Evolutionary conservation across 2,888 invertebrate genomes (phyloP).

Genomic region (Strigamia crassipes): DNA sequence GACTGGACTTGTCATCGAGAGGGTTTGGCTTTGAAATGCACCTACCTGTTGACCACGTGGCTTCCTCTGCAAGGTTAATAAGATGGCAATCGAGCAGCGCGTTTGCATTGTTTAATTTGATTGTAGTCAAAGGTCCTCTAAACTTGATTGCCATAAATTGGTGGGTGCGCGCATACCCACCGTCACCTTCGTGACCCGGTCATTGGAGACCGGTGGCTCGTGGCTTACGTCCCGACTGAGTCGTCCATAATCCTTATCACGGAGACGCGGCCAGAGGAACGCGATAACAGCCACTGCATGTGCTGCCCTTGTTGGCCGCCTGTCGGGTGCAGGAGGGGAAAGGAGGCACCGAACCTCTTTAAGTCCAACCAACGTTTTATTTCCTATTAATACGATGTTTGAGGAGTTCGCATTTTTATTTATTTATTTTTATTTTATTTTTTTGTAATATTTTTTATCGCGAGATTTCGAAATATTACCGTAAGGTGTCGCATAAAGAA

Average conservation of each 20-base stretch:
- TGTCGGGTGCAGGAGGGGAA: conserved; percentile 1
- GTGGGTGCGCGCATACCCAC: not conserved
- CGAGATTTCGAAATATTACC: conserved; percentile 14
- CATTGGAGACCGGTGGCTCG: conserved; percentile 3
- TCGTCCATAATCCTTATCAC: conserved; percentile 48
- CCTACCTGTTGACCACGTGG: conserved; percentile 5
- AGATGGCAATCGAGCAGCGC: not conserved
- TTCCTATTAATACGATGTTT: not conserved
- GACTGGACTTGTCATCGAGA: conserved; percentile 26
- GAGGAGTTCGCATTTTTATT: not conserved
- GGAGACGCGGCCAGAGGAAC: conserved; percentile 28
- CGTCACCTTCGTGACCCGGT: conserved; percentile 17
- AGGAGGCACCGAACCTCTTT: not conserved
- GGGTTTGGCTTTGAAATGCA: not conserved
- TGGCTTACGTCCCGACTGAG: conserved; percentile 34
- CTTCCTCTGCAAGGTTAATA: not conserved
- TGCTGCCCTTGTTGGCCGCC: conserved; percentile 13
- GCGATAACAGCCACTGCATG: conserved; percentile 42
- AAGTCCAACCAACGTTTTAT: not conserved
- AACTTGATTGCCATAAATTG: conserved; percentile 43
- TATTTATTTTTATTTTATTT: not conserved
- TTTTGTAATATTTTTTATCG: not conserved
- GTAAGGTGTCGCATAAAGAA: conserved; percentile 15
- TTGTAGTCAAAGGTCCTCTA: not conserved
- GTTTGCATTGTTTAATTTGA: not conserved